Percentiles rank a stretch among this genome's conserved stretches.
Evolutionary conservation across 92 coral and sea anemone genomes (phyloP).

Genomic region (Anthopleura xanthogrammica): DNA sequence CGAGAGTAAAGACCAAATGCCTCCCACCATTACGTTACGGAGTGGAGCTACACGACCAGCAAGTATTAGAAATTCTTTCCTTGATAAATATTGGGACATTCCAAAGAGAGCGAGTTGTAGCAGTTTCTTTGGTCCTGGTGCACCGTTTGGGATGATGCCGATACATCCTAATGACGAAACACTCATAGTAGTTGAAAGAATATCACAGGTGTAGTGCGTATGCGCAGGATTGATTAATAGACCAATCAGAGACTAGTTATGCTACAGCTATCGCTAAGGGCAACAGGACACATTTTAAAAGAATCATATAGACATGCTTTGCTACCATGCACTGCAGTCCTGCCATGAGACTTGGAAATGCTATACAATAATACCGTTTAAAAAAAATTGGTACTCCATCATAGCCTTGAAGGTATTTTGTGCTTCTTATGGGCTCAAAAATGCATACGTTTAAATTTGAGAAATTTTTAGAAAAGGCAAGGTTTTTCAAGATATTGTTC

Average conservation of each 20-base stretch:
- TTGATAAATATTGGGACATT: conserved; percentile 51
- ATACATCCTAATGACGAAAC: conserved; percentile 35
- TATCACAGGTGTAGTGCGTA: conserved; percentile 49
- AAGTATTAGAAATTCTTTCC: conserved; percentile 36
- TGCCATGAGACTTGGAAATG: too few relatives aligned
- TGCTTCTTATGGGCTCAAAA: too few relatives aligned
- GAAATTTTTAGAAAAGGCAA: too few relatives aligned
- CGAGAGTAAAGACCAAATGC: conserved; percentile 10
- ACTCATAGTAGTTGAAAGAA: conserved; percentile 58
- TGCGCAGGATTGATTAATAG: neutral
- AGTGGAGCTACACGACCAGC: conserved; percentile 34
- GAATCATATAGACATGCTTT: neutral
- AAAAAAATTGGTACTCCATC: too few relatives aligned
- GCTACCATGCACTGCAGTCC: too few relatives aligned
- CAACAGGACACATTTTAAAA: neutral
- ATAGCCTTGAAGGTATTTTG: too few relatives aligned
- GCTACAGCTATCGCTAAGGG: neutral
- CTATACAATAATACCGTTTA: too few relatives aligned
- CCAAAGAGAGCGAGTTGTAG: conserved; percentile 64
- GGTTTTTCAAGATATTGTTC: too few relatives aligned
- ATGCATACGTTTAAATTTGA: too few relatives aligned
- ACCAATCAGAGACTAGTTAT: neutral
- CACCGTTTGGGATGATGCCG: conserved; percentile 40
- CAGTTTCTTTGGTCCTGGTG: conserved; percentile 55
- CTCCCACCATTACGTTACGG: conserved; percentile 12